Percentiles rank a stretch among this genome's conserved stretches.
phyloP scores from a whole-genome alignment of 2,797 vertebrate genomes.

The Uromys caudimaculatus region DNA sequence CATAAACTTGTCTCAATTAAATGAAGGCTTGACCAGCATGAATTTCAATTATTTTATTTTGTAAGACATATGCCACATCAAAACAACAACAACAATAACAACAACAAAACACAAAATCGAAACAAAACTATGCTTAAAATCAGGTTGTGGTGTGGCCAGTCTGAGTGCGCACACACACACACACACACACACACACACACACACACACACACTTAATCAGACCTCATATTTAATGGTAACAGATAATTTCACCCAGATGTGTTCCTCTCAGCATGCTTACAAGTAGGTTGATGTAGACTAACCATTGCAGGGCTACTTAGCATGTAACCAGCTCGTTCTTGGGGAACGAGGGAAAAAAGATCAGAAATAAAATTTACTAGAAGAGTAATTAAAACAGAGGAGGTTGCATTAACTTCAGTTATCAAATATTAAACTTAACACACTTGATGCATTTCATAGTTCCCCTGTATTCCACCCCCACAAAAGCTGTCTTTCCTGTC shows the following conservation, averaged over 20 bases:
- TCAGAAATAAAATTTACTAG: slow-evolving; percentile 8
- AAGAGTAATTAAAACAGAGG: slow-evolving; percentile 10
- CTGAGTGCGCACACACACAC: background rate
- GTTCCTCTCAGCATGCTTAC: background rate
- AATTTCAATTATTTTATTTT: slow-evolving; percentile 66
- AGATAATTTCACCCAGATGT: slow-evolving; percentile 6
- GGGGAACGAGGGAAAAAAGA: slow-evolving; percentile 6
- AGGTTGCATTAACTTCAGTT: background rate
- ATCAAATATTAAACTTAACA: slow-evolving; percentile 17
- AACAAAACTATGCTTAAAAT: slow-evolving; percentile 61
- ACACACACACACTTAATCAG: background rate
- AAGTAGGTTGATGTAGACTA: background rate
- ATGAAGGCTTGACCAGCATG: slow-evolving; percentile 47
- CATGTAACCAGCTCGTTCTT: background rate
- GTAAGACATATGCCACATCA: slow-evolving; percentile 53
- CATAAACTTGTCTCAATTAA: slow-evolving; percentile 68
- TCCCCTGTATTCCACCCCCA: background rate
- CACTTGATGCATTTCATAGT: background rate
- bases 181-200: background rate
- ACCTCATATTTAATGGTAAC: slow-evolving; percentile 43
- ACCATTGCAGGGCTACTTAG: background rate
- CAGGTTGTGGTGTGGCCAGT: background rate
- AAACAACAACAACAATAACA: background rate
- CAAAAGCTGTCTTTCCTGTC: background rate
- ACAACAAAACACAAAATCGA: background rate